These are phyloP conservation scores for Stegastes partitus DNA, from an alignment of 2,113 vertebrate genomes.

Conservation along the genomic window DNA sequence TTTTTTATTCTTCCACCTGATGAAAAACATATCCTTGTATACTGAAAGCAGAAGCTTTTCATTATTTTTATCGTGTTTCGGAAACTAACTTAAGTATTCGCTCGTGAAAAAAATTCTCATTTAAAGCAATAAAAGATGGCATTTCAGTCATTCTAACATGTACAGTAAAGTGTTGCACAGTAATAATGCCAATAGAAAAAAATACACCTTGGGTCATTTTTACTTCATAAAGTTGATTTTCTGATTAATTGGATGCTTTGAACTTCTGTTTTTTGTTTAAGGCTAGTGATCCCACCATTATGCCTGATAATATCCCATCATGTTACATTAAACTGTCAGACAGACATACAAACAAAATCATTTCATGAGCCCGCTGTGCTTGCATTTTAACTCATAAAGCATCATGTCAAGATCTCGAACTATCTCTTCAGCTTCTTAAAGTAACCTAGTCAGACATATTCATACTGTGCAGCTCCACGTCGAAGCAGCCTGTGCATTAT, in stretches of 20 bases:
- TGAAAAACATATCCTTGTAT: no score
- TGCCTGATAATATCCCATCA: neutral
- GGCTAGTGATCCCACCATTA: neutral
- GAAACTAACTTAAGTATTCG: no score
- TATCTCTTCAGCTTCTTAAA: neutral
- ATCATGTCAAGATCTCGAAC: neutral
- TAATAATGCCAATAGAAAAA: neutral
- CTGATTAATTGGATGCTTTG: neutral
- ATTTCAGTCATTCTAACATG: neutral
- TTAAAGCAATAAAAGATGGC: no score
- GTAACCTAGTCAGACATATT: neutral
- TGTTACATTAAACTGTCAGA: neutral
- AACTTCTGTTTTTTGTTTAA: neutral
- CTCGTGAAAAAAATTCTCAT: no score
- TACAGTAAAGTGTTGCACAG: neutral
- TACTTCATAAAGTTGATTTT: neutral
- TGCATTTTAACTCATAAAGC: neutral
- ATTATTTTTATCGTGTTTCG: no score
- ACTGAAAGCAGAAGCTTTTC: no score
- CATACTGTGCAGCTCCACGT: neutral
- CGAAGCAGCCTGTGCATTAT: neutral
- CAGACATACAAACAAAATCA: neutral
- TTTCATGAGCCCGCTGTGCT: no score
- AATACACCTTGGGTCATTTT: neutral
- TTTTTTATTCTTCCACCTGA: no score